These are phyloP conservation scores for Onychomys arenicola DNA, from an alignment of 2,797 vertebrate species.

Conservation along the genomic window DNA sequence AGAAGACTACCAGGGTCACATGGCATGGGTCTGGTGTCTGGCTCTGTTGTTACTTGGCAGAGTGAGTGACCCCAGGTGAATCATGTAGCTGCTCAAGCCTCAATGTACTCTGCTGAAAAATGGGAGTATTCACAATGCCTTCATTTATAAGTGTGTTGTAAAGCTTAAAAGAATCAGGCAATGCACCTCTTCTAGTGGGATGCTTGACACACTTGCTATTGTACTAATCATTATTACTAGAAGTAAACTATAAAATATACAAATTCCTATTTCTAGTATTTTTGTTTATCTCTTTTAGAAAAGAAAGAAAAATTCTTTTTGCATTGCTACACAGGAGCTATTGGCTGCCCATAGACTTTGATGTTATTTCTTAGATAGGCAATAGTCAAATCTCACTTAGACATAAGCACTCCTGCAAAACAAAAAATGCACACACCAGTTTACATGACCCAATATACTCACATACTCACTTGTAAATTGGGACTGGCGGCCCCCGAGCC, in stretches of 20 bases:
- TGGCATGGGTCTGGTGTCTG: background rate
- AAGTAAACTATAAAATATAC: background rate
- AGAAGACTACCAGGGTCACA: background rate
- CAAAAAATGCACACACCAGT: background rate
- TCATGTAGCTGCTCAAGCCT: background rate
- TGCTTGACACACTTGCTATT: background rate
- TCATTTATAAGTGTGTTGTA: background rate
- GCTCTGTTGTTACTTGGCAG: background rate
- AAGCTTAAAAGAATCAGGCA: background rate
- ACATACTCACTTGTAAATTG: slow-evolving; percentile 94
- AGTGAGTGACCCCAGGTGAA: background rate
- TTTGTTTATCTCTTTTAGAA: background rate
- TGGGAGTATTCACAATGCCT: background rate
- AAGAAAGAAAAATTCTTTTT: background rate
- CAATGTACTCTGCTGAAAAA: background rate
- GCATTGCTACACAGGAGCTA: background rate
- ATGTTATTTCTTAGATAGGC: background rate
- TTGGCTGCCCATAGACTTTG: background rate
- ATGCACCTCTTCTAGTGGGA: background rate
- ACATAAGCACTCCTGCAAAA: background rate
- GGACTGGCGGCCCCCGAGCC: slow-evolving; percentile 92
- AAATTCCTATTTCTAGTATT: background rate
- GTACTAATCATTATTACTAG: background rate
- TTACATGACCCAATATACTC: background rate
- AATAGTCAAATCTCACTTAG: background rate